These are phyloP conservation scores for Bombus turneri DNA, from an alignment of 1,140 invertebrate genomes.

Conservation along the genomic window DNA sequence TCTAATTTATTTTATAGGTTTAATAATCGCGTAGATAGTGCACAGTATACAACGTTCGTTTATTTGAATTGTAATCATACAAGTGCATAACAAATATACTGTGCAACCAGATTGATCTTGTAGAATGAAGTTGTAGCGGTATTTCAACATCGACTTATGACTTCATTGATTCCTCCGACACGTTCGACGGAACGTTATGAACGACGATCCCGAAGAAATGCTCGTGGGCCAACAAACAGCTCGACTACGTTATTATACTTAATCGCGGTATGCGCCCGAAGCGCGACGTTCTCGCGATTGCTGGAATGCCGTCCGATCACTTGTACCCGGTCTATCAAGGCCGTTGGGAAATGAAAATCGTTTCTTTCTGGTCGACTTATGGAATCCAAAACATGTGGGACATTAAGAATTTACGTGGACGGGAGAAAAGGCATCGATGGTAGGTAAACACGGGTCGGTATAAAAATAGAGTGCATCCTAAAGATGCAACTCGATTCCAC, in stretches of 20 bases:
- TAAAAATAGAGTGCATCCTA: neutral
- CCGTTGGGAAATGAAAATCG: conserved; percentile 77
- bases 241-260: conserved; percentile 53
- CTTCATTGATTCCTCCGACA: neutral
- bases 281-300: conserved; percentile 64
- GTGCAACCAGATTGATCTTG: neutral
- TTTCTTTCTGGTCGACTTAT: conserved; percentile 56
- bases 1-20: neutral
- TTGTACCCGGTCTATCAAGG: conserved; percentile 75
- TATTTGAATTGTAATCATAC: neutral
- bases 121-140: neutral
- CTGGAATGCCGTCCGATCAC: conserved; percentile 79
- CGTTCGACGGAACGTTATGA: conserved; percentile 9
- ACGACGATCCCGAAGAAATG: conserved; percentile 1
- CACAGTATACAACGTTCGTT: too few species aligned
- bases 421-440: conserved; percentile 21
- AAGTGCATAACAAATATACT: neutral
- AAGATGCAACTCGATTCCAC: neutral
- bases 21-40: neutral
- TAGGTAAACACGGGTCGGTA: neutral
- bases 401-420: conserved; percentile 21
- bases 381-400: conserved; percentile 45
- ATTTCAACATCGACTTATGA: neutral
- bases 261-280: conserved; percentile 57
- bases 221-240: conserved; percentile 32